phyloP scores from a whole-genome alignment of 2,888 invertebrate species.

The Nephrotoma appendiculata region DNA sequence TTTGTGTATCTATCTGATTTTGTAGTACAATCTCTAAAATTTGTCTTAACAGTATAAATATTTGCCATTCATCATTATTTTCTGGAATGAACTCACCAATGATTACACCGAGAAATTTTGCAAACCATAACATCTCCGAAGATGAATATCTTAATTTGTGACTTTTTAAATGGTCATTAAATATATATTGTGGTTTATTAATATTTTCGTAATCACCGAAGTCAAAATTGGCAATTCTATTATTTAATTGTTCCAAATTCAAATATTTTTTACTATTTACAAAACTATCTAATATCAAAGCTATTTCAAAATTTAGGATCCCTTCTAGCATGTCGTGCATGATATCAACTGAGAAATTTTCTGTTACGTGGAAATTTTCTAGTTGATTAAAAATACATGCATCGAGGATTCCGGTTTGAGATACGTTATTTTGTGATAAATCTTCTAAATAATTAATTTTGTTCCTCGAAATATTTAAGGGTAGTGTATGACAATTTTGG shows the following conservation, averaged over 20 bases:
- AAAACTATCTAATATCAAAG: background rate
- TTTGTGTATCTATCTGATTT: background rate
- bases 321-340: too few relatives aligned
- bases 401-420: too few relatives aligned
- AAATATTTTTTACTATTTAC: background rate
- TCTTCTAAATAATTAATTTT: too few relatives aligned
- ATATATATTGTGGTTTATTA: background rate
- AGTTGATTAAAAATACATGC: too few relatives aligned
- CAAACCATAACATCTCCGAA: background rate
- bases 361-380: too few relatives aligned
- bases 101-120: background rate
- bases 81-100: background rate
- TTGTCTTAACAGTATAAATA: background rate
- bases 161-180: background rate
- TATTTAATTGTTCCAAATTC: background rate
- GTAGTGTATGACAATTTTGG: too few relatives aligned
- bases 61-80: background rate
- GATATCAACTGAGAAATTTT: too few relatives aligned
- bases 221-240: background rate
- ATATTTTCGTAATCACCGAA: background rate
- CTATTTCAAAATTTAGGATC: background rate
- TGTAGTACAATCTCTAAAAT: background rate
- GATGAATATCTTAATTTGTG: background rate
- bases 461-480: too few relatives aligned
- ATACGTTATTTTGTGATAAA: too few relatives aligned